phyloP scores from a whole-genome alignment of 2,888 invertebrate species.

The Penaeus monodon region DNA sequence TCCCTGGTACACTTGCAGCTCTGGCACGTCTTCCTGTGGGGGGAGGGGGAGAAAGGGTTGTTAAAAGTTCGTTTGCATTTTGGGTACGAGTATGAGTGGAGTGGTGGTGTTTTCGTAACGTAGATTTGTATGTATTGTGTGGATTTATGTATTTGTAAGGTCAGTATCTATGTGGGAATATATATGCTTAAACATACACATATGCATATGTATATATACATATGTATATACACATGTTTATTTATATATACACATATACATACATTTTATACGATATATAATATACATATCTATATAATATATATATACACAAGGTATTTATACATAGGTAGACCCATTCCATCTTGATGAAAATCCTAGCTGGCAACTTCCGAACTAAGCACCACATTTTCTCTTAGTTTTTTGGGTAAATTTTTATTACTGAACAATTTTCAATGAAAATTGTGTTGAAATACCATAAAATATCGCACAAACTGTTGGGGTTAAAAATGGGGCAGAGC shows the following conservation, averaged over 20 bases:
- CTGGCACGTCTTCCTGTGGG: slow-evolving; percentile 87
- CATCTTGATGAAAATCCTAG: too few species aligned
- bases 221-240: slow-evolving; percentile 30
- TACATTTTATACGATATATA: neutral
- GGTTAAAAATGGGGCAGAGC: too few species aligned
- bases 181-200: slow-evolving; percentile 35
- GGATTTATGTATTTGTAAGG: neutral
- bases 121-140: slow-evolving; percentile 9
- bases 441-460: too few species aligned
- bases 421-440: too few species aligned
- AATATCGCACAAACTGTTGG: too few species aligned
- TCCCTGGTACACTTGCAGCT: slow-evolving; percentile 93
- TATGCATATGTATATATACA: slow-evolving; percentile 14
- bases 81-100: neutral
- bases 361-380: too few species aligned
- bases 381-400: too few species aligned
- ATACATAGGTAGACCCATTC: too few species aligned
- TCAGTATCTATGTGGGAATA: slow-evolving; percentile 12
- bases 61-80: neutral
- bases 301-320: too few species aligned
- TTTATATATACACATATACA: slow-evolving; percentile 9
- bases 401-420: too few species aligned
- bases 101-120: too few species aligned
- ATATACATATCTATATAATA: neutral
- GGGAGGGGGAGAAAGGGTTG: neutral